Percentiles rank a stretch among this genome's conserved stretches.
Conservation (phyloP, 2,797 vertebrate genomes). For the Pelochelys cantorii region DNA sequence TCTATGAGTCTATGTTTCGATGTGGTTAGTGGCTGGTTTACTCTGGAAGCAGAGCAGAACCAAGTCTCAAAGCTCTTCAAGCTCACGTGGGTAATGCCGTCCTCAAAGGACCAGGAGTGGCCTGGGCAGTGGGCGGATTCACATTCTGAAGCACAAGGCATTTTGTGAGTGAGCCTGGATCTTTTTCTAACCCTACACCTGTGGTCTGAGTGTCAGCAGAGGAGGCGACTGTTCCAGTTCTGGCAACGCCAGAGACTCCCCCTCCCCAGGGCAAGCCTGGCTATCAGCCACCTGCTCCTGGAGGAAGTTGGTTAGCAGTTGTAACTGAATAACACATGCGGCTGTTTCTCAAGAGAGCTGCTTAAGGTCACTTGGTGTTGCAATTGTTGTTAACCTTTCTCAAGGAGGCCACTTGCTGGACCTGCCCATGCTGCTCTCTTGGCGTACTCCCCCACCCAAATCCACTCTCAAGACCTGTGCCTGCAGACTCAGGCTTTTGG, state of each 20-base stretch:
- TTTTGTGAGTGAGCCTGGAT: not conserved
- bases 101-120: not conserved
- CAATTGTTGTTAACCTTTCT: not conserved
- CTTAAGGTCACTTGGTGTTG: constrained; percentile 18
- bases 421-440: not conserved
- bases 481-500: too few species aligned
- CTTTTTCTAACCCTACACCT: not conserved
- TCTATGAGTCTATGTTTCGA: too few species aligned
- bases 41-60: not conserved
- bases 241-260: not conserved
- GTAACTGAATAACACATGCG: constrained; percentile 43
- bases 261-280: not conserved
- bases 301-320: constrained; percentile 17
- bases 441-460: too few species aligned
- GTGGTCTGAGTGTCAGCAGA: not conserved
- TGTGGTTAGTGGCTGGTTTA: not conserved
- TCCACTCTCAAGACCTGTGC: not conserved
- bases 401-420: not conserved
- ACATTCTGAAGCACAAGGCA: not conserved
- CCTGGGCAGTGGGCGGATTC: not conserved
- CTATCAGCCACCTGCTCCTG: accelerated
- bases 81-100: not conserved
- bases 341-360: constrained; percentile 2
- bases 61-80: not conserved
- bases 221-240: not conserved